A percentile compares a stretch with the other conserved stretches of the same genome.
Conservation (phyloP, 2,888 invertebrate genomes). For the Vanessa cardui region DNA sequence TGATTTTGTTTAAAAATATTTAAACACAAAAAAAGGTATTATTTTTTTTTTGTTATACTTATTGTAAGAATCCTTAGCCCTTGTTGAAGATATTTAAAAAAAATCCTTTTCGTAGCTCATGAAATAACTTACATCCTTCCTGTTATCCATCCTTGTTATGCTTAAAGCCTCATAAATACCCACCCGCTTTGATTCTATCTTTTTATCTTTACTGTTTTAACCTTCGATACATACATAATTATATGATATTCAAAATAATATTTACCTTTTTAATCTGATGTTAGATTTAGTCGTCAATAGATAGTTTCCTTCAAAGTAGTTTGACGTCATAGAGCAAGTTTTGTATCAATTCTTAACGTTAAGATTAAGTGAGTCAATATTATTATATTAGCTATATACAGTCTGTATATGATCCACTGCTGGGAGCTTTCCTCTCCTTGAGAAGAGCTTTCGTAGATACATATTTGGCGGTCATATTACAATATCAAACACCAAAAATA, state of each 20-base stretch:
- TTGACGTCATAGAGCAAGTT: too few species aligned
- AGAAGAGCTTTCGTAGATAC: too few species aligned
- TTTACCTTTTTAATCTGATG: neutral
- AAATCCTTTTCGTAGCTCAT: neutral
- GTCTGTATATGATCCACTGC: too few species aligned
- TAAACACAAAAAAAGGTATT: neutral
- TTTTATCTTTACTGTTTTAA: neutral
- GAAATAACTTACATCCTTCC: constrained; percentile 1
- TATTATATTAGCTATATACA: too few species aligned
- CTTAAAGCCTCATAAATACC: constrained; percentile 10
- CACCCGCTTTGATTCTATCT: neutral
- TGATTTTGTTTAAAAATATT: neutral
- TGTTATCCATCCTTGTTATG: constrained; percentile 6
- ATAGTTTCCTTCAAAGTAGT: too few species aligned
- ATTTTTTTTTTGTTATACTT: neutral
- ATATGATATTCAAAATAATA: neutral
- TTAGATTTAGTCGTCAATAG: too few species aligned
- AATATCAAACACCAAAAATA: too few species aligned
- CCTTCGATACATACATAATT: neutral
- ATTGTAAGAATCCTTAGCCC: neutral
- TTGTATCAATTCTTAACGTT: too few species aligned
- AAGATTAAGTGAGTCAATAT: too few species aligned
- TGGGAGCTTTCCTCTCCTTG: too few species aligned
- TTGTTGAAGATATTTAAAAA: neutral
- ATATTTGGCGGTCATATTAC: too few species aligned